Percentiles rank a stretch among this genome's conserved stretches.
Conservation (phyloP, 2,113 vertebrate genomes). For the Lepus timidus region DNA sequence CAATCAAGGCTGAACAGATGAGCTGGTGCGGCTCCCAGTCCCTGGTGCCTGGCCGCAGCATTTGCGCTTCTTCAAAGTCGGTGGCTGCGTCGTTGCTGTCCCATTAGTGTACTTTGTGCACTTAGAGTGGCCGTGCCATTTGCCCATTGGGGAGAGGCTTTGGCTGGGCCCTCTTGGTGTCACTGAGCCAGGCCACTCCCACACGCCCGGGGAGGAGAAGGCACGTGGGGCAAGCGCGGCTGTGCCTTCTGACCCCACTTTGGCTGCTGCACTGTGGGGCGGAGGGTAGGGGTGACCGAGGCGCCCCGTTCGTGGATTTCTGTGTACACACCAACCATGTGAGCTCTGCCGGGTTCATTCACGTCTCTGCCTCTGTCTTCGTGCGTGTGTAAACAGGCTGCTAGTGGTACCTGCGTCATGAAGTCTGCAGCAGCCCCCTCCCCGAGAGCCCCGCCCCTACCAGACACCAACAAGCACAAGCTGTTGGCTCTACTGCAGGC, state of each 20-base stretch:
- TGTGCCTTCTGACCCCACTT: background rate
- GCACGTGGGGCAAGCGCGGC: background rate
- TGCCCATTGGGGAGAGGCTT: background rate
- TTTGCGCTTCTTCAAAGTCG: background rate
- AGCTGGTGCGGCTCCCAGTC: background rate
- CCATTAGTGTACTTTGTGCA: background rate
- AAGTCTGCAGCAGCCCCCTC: background rate
- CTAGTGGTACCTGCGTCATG: background rate
- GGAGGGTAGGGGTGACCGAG: background rate
- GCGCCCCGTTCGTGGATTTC: background rate
- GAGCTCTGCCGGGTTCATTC: slow-evolving; percentile 34
- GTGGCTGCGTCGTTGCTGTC: background rate
- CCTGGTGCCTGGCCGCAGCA: background rate
- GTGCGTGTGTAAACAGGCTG: background rate
- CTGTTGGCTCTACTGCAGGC: background rate
- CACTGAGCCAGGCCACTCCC: background rate
- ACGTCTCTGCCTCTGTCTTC: background rate
- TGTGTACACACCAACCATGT: background rate
- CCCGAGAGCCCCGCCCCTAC: background rate
- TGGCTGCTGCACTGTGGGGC: background rate
- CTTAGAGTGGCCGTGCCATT: no score
- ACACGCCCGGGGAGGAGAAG: background rate
- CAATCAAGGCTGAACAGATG: slow-evolving; percentile 8
- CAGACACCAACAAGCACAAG: background rate
- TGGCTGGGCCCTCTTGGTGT: background rate